phyloP scores from a whole-genome alignment of 2,797 vertebrate species.

The Sciaenops ocellatus region DNA sequence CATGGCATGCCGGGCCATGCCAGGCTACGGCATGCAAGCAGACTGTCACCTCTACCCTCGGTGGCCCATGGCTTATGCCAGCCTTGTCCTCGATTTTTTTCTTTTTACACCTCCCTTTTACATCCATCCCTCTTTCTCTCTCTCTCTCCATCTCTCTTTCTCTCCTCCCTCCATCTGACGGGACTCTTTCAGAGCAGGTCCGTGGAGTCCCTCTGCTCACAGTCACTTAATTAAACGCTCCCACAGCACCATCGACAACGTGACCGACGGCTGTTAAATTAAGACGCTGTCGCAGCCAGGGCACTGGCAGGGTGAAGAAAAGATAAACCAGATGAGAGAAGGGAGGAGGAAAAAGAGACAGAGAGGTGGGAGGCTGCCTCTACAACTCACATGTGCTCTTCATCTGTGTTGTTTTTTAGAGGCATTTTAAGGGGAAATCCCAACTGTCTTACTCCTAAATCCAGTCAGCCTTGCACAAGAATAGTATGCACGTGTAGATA shows the following conservation, averaged over 20 bases:
- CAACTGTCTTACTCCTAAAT: neutral
- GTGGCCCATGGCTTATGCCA: conserved; percentile 29
- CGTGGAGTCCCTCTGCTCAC: conserved; percentile 63
- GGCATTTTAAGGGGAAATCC: neutral
- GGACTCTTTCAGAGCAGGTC: conserved; percentile 62
- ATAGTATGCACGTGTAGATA: neutral
- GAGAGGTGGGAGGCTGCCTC: neutral
- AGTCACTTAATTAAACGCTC: conserved; percentile 80
- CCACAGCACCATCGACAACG: conserved; percentile 57
- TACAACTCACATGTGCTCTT: neutral
- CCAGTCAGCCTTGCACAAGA: neutral
- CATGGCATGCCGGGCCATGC: conserved; percentile 22
- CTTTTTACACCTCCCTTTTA: conserved; percentile 20
- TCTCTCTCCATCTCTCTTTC: neutral
- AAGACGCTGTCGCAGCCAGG: conserved; percentile 66
- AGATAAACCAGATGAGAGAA: conserved; percentile 6
- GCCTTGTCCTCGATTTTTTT: neutral
- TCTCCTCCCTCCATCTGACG: conserved; percentile 47
- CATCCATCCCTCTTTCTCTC: neutral
- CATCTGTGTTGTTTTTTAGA: neutral
- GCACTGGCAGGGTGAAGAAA: neutral
- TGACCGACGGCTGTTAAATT: conserved; percentile 74
- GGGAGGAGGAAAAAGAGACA: neutral
- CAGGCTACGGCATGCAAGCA: conserved; percentile 28
- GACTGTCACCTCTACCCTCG: conserved; percentile 50